phyloP scores from a whole-genome alignment of 2,113 vertebrate species.

The Prionailurus bengalensis region DNA sequence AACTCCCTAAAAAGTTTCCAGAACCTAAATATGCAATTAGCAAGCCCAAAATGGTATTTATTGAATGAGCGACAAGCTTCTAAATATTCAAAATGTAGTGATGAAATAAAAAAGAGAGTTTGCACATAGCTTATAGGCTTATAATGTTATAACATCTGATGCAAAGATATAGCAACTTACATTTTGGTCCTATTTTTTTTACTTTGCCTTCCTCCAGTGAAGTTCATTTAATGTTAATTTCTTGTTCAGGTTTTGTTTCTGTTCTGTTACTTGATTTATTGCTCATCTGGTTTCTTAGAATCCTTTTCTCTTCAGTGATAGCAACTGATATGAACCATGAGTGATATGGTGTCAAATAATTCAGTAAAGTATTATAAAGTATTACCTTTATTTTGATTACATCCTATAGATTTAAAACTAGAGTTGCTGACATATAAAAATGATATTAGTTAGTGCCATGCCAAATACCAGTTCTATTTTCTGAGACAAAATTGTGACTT shows the following conservation, averaged over 20 bases:
- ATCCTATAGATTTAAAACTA: constrained; percentile 48
- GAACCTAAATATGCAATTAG: constrained; percentile 22
- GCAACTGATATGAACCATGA: not conserved
- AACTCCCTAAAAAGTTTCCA: not conserved
- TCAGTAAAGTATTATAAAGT: not conserved
- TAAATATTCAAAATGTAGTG: not conserved
- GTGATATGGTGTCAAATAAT: constrained; percentile 37
- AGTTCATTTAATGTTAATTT: constrained; percentile 52
- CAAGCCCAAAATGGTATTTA: not conserved
- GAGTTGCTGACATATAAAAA: constrained; percentile 44
- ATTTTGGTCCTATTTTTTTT: not conserved
- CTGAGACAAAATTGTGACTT: constrained; percentile 5
- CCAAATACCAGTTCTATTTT: constrained; percentile 49
- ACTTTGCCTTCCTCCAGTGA: not conserved
- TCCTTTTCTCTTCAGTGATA: not conserved
- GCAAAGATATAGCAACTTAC: not conserved
- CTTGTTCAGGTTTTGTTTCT: not conserved
- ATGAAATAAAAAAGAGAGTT: not conserved
- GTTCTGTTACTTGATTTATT: not conserved
- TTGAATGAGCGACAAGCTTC: not conserved
- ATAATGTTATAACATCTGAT: not conserved
- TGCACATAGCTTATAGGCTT: not conserved
- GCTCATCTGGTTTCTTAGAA: not conserved
- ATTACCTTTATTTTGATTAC: not conserved
- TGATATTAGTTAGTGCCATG: not conserved